Evolutionary conservation across 2,113 vertebrate species (phyloP), one percentile per base, ranked within the genome.

Genomic region (Taurulus bubalis): DNA sequence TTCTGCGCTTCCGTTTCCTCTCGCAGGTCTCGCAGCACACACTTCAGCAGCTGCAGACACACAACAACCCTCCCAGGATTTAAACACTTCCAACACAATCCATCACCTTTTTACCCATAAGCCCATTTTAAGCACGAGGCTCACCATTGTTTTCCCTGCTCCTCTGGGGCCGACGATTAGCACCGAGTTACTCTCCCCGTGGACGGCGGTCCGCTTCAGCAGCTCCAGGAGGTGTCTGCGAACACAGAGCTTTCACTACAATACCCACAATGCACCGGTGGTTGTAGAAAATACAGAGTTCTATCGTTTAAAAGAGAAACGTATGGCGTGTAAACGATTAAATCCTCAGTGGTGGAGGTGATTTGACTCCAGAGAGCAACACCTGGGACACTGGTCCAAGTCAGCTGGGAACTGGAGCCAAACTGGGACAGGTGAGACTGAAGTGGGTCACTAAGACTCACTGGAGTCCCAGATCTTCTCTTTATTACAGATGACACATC

Each of bases 131-230:
- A 28, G 26, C n/a, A 6, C 2, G 4, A 6, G 20, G 22, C 91
- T 87, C 95, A 99, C 98, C 97, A 80, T 92, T 0, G 94, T 97
- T 88, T 99, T 99, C 53, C 98, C 98, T 0, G 96, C 93, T 86
- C 98, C 98, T 79, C 98, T 94, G 40, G 98, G 97, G 3, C 98
- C 98, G 18, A 99, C 94, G 36, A 99, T 91, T 7, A 99, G 96
- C 55, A 97, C 95, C 0, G 98, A 99, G 69, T 99, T 99, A 68
- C 98, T 98, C 90, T 99, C 98, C 73, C 98, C 98, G 3, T 98
- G 93, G 84, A 96, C 24, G 8, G 92, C 95, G 6, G 97, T 98
- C 74, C 96, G 95, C 85, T 87, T 98, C 85, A 99, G 94, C 85
- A 99, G 93, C 80, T 98, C 98, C 91, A 96, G 89, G 79, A 99